A percentile compares a stretch with the other conserved stretches of the same genome.
Conservation (phyloP, 2,797 vertebrate species). For the Podargus strigoides region DNA sequence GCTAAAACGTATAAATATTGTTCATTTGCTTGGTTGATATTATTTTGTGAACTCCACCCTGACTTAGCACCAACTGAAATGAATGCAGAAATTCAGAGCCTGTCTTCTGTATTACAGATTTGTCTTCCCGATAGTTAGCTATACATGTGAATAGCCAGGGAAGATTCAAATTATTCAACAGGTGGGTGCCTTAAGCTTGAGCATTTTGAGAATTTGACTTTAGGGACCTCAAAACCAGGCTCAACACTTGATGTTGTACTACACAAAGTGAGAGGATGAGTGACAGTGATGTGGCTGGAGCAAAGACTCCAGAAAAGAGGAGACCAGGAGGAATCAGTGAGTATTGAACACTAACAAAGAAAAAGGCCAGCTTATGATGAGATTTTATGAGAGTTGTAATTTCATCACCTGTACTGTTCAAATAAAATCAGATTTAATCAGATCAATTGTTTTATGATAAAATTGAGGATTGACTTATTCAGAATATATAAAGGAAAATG, state of each 20-base stretch:
- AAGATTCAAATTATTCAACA: not conserved
- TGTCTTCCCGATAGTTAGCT: not conserved
- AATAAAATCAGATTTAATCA: not conserved
- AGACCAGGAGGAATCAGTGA: not conserved
- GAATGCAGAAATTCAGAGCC: not conserved
- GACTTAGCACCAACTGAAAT: not conserved
- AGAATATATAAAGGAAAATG: too few species aligned
- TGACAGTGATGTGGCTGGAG: not conserved
- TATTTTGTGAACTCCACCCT: not conserved
- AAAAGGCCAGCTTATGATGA: not conserved
- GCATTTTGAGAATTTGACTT: not conserved
- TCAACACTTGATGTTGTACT: not conserved
- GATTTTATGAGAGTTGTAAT: not conserved
- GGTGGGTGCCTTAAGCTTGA: not conserved
- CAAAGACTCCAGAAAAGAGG: not conserved
- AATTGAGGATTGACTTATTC: too few species aligned
- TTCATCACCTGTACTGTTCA: not conserved
- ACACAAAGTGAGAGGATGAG: not conserved
- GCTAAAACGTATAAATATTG: not conserved
- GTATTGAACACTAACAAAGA: not conserved
- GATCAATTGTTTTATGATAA: not conserved
- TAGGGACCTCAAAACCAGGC: not conserved
- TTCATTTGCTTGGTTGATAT: not conserved
- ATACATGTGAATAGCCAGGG: not conserved
- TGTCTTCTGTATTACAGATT: not conserved